Conservation (phyloP, 2,113 vertebrate genomes). For the Otis tarda region DNA sequence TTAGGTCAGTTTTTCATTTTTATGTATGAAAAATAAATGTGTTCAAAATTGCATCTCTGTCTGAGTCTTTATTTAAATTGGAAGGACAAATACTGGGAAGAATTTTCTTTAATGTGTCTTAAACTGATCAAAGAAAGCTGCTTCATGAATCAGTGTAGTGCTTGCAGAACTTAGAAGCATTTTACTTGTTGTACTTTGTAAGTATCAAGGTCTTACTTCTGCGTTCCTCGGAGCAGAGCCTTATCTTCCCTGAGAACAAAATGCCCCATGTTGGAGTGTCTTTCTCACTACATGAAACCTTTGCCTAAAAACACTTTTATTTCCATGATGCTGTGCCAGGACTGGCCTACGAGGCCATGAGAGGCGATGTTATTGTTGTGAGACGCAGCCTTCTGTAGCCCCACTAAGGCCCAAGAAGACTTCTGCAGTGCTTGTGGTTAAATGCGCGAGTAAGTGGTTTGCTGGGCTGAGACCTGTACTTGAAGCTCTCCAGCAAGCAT, state of each 20-base stretch:
- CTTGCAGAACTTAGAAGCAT: background rate
- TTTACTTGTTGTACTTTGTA: background rate
- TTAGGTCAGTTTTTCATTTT: conserved; percentile 50
- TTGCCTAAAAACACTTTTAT: background rate
- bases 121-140: background rate
- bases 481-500: background rate
- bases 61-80: conserved; percentile 69
- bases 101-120: background rate
- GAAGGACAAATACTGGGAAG: background rate
- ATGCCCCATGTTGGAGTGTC: background rate
- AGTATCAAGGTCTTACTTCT: background rate
- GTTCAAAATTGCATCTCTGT: conserved; percentile 64
- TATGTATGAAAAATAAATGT: conserved; percentile 76
- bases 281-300: background rate
- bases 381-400: background rate
- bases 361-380: background rate
- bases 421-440: background rate
- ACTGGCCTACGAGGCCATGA: background rate
- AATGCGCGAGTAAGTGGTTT: background rate
- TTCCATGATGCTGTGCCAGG: fast-evolving
- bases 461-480: background rate
- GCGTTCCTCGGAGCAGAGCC: background rate
- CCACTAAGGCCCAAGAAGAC: background rate
- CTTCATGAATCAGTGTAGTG: background rate
- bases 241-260: background rate